Evolutionary conservation across 2,797 vertebrate genomes (phyloP).

Genomic region (Melanotaenia parkinsoni): DNA sequence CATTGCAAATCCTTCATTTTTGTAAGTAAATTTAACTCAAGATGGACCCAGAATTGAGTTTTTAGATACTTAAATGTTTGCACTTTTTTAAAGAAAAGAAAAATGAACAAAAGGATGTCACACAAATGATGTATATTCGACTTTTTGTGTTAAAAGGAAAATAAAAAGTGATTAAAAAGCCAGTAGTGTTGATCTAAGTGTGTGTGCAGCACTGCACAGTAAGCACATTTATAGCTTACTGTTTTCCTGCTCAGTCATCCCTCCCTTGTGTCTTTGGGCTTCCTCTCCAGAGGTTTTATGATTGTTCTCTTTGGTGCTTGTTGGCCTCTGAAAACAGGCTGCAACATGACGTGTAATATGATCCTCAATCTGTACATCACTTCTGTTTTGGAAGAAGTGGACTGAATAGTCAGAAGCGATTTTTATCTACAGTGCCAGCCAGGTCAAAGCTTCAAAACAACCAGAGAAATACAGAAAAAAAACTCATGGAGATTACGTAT

Average conservation of each 20-base stretch:
- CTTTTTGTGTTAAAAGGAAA: conserved; percentile 23
- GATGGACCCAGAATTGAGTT: conserved; percentile 5
- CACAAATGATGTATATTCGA: conserved; percentile 18
- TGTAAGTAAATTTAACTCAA: not conserved
- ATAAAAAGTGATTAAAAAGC: conserved; percentile 27
- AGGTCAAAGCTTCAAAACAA: not conserved
- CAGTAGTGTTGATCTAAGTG: not conserved
- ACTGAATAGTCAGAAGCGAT: not conserved
- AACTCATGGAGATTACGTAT: too few relatives aligned
- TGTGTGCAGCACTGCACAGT: conserved; percentile 7
- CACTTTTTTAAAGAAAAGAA: conserved; percentile 45
- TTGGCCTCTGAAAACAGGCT: not conserved
- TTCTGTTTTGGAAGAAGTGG: not conserved
- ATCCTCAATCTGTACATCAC: not conserved
- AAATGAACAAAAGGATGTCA: not conserved
- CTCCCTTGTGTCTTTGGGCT: conserved; percentile 52
- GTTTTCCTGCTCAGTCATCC: conserved; percentile 46
- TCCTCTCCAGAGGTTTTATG: conserved; percentile 50
- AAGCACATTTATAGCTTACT: conserved; percentile 23
- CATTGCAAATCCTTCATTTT: not conserved
- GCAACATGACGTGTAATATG: accelerated
- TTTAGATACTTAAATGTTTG: conserved; percentile 66
- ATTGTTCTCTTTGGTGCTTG: conserved; percentile 28
- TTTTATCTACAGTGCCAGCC: not conserved
- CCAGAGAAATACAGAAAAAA: not conserved